phyloP scores from a whole-genome alignment of 2,888 invertebrate genomes.

The Cheiracanthium punctorium region DNA sequence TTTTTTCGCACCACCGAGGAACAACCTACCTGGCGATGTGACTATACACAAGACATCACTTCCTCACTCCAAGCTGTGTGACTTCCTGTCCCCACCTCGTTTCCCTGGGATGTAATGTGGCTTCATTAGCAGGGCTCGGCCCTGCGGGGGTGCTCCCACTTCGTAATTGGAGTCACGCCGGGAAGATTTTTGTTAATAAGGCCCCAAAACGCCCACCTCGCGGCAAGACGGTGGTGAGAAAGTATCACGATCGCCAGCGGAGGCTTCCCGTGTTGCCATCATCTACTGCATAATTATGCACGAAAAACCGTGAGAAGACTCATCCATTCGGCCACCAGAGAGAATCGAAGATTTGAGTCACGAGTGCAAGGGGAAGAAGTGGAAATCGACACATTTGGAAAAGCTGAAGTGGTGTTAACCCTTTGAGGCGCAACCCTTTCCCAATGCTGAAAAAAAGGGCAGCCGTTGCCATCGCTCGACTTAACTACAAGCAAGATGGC shows the following conservation, averaged over 20 bases:
- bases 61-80: constrained; percentile 11
- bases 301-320: constrained; percentile 11
- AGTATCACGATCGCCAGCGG: constrained; percentile 3
- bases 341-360: too few relatives aligned
- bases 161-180: constrained; percentile 50
- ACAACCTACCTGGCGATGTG: too few relatives aligned
- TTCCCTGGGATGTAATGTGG: not conserved
- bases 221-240: constrained; percentile 41
- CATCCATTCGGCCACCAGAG: not conserved
- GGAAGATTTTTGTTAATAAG: constrained; percentile 51
- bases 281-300: not conserved
- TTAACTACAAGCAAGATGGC: too few relatives aligned
- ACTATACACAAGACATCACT: not conserved
- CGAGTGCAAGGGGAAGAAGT: too few relatives aligned
- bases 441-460: too few relatives aligned
- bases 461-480: too few relatives aligned
- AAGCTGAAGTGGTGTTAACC: too few relatives aligned
- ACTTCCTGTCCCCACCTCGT: constrained; percentile 46
- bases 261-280: constrained; percentile 24
- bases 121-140: constrained; percentile 6
- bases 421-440: too few relatives aligned
- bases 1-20: too few relatives aligned
- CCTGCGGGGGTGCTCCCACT: constrained; percentile 23
- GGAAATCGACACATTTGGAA: too few relatives aligned
- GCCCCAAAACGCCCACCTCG: constrained; percentile 30